Percentiles rank a stretch among this genome's conserved stretches.
phyloP scores from a whole-genome alignment of 2,888 invertebrate species.

The Cynaeus angustus region DNA sequence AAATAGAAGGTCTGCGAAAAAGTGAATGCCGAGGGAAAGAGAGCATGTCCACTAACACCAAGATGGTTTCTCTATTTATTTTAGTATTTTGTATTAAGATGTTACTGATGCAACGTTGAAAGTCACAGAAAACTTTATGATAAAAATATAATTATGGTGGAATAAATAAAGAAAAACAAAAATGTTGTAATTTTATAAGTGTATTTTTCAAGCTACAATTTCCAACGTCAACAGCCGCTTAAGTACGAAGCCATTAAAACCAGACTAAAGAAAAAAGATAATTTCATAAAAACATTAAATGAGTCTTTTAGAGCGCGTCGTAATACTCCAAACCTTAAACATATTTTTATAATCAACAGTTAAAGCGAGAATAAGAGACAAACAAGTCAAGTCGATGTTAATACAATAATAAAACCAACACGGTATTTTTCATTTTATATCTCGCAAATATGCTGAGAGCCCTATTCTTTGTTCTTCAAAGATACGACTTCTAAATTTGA shows the following conservation, averaged over 20 bases:
- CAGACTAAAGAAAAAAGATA: constrained; percentile 1
- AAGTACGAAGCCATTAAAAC: background rate
- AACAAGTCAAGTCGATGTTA: constrained; percentile 35
- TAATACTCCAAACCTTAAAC: background rate
- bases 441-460: constrained; percentile 36
- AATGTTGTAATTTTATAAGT: too few relatives aligned
- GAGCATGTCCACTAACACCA: too few relatives aligned
- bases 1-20: too few relatives aligned
- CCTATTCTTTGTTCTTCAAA: constrained; percentile 29
- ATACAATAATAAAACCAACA: constrained; percentile 38
- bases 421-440: constrained; percentile 39
- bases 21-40: too few relatives aligned
- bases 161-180: too few relatives aligned
- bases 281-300: background rate
- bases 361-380: constrained; percentile 11
- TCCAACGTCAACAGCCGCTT: too few relatives aligned
- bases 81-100: too few relatives aligned
- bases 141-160: too few relatives aligned
- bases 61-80: too few relatives aligned
- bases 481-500: constrained; percentile 41
- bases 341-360: constrained; percentile 4
- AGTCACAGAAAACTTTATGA: too few relatives aligned
- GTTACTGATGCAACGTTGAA: too few relatives aligned
- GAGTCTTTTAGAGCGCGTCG: background rate
- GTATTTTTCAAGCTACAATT: too few relatives aligned